Base-by-base conservation (phyloP, 2,888 invertebrate species). In the Mesorhabditis sp. region DNA sequence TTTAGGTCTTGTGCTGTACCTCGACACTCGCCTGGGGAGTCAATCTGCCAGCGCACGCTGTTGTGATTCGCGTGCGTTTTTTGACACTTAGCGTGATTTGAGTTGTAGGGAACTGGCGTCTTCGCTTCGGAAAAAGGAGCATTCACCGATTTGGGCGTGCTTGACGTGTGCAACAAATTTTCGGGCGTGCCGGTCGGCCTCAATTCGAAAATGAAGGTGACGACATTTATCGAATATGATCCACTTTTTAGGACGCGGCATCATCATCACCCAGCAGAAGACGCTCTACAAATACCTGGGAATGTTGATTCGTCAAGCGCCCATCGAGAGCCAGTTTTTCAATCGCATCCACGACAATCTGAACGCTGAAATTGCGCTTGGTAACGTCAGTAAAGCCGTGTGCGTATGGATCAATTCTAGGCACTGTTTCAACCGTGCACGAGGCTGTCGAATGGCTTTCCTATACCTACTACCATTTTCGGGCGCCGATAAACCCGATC, bases 21-120 rank as follows among this genome's bases (percentile, higher is more conserved):
- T 93, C 98, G 0, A 99, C 98, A 0, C 89, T 99, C 45, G 98
- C 98, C 43, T 99, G 98, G 98, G 98, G 98, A 80, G 97, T 99
- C 4, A 99, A 99, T 88, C 89, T 99, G 76, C 98, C 98, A 0
- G 98, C 98, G 0, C 96, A 97, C 86, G 96, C 94, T 45, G 97
- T 98, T 75, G 91, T 98, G 66, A 95, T 95, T 76, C 91, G 92
- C 87, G 93, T 93, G 87, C 87, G 87, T 70, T 67, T 45, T 43
- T 50, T 28, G 28, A 28, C 28, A 28, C 28, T 28, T 28, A 28
- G 28, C 13, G 7, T 41, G 43, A 28, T 45, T 44, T 69, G 43
- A 66, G 79, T 64, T 80, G 62, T 87, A 93, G 92, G 94, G 95
- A 44, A 99, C 98, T 6, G 94, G 95, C 87, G 92, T 98, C 76